Evolutionary conservation across 64 coral and sea anemone species (phyloP).

Genomic region (Montipora foliosa): DNA sequence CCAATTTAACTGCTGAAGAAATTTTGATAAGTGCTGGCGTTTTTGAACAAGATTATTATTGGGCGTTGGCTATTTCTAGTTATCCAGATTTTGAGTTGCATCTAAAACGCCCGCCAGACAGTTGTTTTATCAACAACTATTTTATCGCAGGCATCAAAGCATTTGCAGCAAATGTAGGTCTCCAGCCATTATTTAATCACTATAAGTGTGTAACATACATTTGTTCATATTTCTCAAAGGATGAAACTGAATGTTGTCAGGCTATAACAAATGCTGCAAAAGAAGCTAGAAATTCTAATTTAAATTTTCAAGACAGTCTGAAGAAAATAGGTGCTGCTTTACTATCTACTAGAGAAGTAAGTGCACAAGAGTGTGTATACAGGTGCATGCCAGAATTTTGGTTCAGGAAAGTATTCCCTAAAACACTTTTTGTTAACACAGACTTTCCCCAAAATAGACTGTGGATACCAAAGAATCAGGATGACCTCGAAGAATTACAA

Average conservation of each 20-base stretch:
- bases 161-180: background rate
- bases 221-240: slow-evolving; percentile 22
- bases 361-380: slow-evolving; percentile 29
- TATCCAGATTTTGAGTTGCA: slow-evolving; percentile 60
- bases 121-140: slow-evolving; percentile 75
- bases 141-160: slow-evolving; percentile 63
- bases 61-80: slow-evolving; percentile 61
- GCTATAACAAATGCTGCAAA: slow-evolving; percentile 46
- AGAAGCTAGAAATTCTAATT: slow-evolving; percentile 18
- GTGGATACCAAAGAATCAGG: slow-evolving; percentile 19
- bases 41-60: slow-evolving; percentile 60
- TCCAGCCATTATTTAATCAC: slow-evolving; percentile 44
- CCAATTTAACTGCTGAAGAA: background rate
- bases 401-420: slow-evolving; percentile 37
- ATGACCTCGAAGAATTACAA: slow-evolving; percentile 40
- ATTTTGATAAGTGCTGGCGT: slow-evolving; percentile 11
- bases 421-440: slow-evolving; percentile 44
- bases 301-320: slow-evolving; percentile 40
- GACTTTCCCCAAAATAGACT: slow-evolving; percentile 18
- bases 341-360: slow-evolving; percentile 50
- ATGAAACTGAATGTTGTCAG: slow-evolving; percentile 15
- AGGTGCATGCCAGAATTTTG: slow-evolving; percentile 42
- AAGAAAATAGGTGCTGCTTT: slow-evolving; percentile 44
- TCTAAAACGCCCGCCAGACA: slow-evolving; percentile 62
- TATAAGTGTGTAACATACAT: slow-evolving; percentile 40